Base-by-base conservation (phyloP, 2,888 invertebrate genomes). In the Cephus runcator region DNA sequence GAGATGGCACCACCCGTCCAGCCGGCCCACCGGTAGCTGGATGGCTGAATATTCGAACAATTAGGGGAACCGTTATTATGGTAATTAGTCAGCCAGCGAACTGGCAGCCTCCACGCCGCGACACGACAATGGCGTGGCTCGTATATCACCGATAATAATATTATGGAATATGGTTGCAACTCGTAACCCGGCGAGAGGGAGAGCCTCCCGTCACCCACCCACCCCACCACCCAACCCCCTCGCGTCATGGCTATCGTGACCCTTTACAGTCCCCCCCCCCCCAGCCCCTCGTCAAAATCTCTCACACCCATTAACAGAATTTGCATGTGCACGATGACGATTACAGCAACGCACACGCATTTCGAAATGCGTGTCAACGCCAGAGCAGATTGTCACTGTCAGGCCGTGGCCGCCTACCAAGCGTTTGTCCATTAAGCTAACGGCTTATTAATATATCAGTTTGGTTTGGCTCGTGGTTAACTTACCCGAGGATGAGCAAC, bases 111-210 rank as follows among this genome's bases (percentile, higher is more conserved):
- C 79, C 83, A 79, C 81, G 80, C 81, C 81, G 79, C 81, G 82
- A 87, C 87, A 87, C 84, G 86, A 81, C 82, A 86, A 86, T 87
- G 87, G 87, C 87, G 87, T 87, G 87, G 86, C 85, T 83, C 83
- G 81, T 83, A 84, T 84, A 84, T 81, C 84, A 83, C 79, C 80
- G 83, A 84, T 84, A 85, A 83, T 79, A 73, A 78, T 79, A 76
- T 77, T 75, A 76, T 76, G 69, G 76, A 76, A 69, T 76, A 69
- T 35, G 33, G 69, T 31, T 69, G 73, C 68, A 68, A 76, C n/a
- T 76, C 69, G 68, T 23, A 74, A n/a, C 15, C 71, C 71, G 31
- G 69, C 12, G 30, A 12, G 30, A 31, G 69, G 12, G 69, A 30
- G 30, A 23, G 31, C 11, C 30, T 6, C 69, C 31, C 69, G 15